Conservation (phyloP, 2,797 vertebrate species). For the Lithobates sylvaticus region DNA sequence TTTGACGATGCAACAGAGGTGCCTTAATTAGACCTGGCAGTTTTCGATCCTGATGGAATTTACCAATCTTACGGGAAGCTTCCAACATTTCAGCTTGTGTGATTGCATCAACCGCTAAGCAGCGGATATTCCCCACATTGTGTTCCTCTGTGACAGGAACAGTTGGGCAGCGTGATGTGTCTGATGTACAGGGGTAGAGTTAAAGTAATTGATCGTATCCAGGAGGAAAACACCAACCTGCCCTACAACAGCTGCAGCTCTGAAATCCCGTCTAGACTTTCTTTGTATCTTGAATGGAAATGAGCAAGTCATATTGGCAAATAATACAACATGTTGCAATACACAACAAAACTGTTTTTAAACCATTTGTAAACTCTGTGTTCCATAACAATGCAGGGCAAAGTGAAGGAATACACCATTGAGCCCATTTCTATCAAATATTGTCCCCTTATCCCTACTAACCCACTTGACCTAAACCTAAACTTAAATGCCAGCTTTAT, state of each 20-base stretch:
- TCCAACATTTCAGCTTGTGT: constrained; percentile 30
- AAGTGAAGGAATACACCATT: too few relatives aligned
- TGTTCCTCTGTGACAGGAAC: constrained; percentile 24
- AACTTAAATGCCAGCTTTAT: too few relatives aligned
- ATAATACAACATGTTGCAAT: too few relatives aligned
- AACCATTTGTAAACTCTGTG: too few relatives aligned
- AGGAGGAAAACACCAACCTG: constrained; percentile 46
- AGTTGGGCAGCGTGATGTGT: constrained; percentile 50
- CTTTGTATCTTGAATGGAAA: not conserved
- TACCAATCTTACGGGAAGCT: constrained; percentile 37
- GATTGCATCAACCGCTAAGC: constrained; percentile 51
- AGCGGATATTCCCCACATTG: constrained; percentile 53
- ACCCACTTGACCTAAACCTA: too few relatives aligned
- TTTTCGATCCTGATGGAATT: constrained; percentile 24
- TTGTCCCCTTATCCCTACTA: too few relatives aligned
- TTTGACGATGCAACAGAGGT: constrained; percentile 55
- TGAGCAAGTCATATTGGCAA: not conserved
- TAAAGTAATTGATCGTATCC: constrained; percentile 21
- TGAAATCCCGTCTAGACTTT: not conserved
- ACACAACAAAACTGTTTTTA: too few relatives aligned
- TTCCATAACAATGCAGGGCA: too few relatives aligned
- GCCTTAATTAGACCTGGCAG: constrained; percentile 59
- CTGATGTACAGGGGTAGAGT: constrained; percentile 17
- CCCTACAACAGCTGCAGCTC: not conserved
- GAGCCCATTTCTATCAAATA: too few relatives aligned